Percentiles rank a stretch among this genome's conserved stretches.
Evolutionary conservation across 1,140 invertebrate species (phyloP).

Genomic region (Pogonomyrmex californicus): DNA sequence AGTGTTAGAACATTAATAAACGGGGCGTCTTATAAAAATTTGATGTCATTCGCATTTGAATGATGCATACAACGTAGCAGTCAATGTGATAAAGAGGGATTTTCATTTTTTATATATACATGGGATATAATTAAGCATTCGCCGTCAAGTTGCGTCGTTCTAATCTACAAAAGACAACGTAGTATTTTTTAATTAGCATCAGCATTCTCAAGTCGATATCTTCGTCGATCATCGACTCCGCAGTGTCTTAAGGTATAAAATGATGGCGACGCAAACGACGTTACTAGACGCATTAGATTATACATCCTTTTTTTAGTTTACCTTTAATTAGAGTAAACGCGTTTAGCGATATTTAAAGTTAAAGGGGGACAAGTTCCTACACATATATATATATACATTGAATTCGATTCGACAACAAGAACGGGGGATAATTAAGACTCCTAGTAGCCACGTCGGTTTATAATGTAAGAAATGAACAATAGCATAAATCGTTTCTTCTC

Average conservation of each 20-base stretch:
- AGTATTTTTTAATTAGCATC: neutral
- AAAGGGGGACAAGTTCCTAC: constrained; percentile 72
- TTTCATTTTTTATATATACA: constrained; percentile 21
- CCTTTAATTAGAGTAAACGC: constrained; percentile 73
- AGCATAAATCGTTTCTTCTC: neutral
- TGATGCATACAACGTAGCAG: neutral
- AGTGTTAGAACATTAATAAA: neutral
- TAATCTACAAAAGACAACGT: constrained; percentile 31
- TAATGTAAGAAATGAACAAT: constrained; percentile 20
- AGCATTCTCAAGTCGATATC: constrained; percentile 15
- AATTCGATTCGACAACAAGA: constrained; percentile 73
- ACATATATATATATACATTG: constrained; percentile 74
- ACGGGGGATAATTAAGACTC: constrained; percentile 27
- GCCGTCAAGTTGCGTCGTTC: constrained; percentile 15
- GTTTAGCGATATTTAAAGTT: constrained; percentile 66
- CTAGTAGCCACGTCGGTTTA: neutral
- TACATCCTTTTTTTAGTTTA: constrained; percentile 68
- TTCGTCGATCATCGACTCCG: constrained; percentile 32
- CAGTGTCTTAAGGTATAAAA: constrained; percentile 62
- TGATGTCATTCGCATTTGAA: neutral
- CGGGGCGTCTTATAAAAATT: neutral
- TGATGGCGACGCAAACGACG: constrained; percentile 77
- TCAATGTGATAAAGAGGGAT: constrained; percentile 5
- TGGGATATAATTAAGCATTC: constrained; percentile 25
- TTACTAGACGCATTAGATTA: constrained; percentile 78